Evolutionary conservation across 2,888 invertebrate genomes (phyloP), one percentile per base, ranked within the genome.

Genomic region (Xanthorhoe designata): DNA sequence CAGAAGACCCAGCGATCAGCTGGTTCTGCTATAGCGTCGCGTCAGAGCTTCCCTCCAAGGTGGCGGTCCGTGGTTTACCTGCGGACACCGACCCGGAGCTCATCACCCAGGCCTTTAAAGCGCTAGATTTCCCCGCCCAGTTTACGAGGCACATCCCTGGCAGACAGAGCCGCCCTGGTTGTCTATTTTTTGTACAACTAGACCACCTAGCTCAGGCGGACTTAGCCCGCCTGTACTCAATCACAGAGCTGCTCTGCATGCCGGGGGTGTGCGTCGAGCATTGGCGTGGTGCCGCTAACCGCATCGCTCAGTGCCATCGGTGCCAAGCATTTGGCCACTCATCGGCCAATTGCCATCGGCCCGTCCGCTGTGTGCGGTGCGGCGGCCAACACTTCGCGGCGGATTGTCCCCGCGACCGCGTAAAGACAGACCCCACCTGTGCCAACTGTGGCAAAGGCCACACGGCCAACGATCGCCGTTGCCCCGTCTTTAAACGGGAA

Each of bases 11-110:
- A 18, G 17, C 15, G 0, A 58, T 75, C 17, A 3, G 17, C 0
- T 77, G 75, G 73, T 73, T 65, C 61, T 69, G 66, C 7, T 76
- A 73, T 53, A 57, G 72, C 7, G 69, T 68, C 52, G 51, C 63
- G 0, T 5, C 17, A 0, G 59, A 59, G 6, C 17, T 17, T 8
- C 35, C 32, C 0, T 17, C 38, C 13, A 59, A 59, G 38, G 51
- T 38, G n/a, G 59, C 59, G 2, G 42, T 59, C 32, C 29, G 32
- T 10, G 59, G 59, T n/a, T 42, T 59, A 0, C 59, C 59, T 3
- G 10, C 38, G 7, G 18, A 8, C 17, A 51, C 59, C 2, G 18
- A 15, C 2, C 59, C 59, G 2, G 19, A 5, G 2, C 38, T 38
- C 0, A 38, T 59, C 54, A n/a, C n/a, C n/a, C n/a, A 0, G 17